Evolutionary conservation across 30 jellyfish, hydroid and myxozoan species (phyloP), one percentile per base, ranked within the genome.

Genomic region (Turritopsis dohrnii): DNA sequence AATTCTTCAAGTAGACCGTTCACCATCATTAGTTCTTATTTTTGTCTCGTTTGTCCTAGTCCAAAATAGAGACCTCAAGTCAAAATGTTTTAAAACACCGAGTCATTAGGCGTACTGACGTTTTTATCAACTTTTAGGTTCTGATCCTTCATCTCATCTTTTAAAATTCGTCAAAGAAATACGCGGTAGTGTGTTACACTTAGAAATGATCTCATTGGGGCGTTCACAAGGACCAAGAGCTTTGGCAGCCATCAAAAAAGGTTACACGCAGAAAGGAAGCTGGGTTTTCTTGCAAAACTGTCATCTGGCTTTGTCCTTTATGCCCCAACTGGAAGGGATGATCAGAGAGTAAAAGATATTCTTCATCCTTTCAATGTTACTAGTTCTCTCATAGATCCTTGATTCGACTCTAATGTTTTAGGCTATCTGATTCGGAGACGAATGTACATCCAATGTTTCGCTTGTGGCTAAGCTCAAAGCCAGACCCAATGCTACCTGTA

Each of bases 271-370:
- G 31, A 85, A 86, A 72, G 95, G 95, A 29, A 82, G 89, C 21
- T 90, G 97, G 97, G 95, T 90, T 21, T 90, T 90, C 76, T 80
- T 90, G 72, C 97, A 90, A 72, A 90, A 90, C 53, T 90, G 97
- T 66, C 97, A 90, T 79, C 86, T 90, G 52, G 97, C 97, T 66
- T 81, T 85, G 52, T 90, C 97, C 0, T 90, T 90, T 69, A 90
- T 90, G 97, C 95, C 95, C 8, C 72, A 86, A 26, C 66, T 90
- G 52, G 84, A 86, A 71, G 95, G 83, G 29, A 74, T 85, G 1
- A 92, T 90, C 29, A 76, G 88, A 52, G 82, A 87, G 97, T 90
- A 82, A 74, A 52, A 3, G 60, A 41, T 29, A 22, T 23, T 22
- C 65, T 41, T 23, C n/a, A 23, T 69, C 26, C 21, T 74, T 75